Percentiles rank a stretch among this genome's conserved stretches.
Conservation (phyloP, 2,113 vertebrate genomes). For the Nestor notabilis region DNA sequence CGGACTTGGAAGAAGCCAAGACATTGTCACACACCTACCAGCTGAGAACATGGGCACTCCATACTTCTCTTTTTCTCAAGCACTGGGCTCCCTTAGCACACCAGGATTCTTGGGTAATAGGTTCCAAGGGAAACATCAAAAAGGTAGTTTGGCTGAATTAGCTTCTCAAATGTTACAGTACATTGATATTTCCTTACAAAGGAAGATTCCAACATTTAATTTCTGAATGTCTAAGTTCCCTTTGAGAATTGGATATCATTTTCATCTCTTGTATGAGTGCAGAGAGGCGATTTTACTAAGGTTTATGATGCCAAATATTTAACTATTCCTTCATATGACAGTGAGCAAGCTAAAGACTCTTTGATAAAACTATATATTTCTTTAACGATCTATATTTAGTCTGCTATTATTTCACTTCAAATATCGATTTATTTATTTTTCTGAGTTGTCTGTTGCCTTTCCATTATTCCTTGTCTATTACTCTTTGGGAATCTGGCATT, state of each 20-base stretch:
- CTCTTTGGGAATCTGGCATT: not conserved
- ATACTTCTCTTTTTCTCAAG: not conserved
- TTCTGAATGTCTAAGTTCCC: not conserved
- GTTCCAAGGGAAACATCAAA: not conserved
- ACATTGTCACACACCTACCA: not conserved
- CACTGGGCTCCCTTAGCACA: not conserved
- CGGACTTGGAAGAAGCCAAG: not conserved
- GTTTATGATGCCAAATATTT: not conserved
- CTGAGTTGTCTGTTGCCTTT: not conserved
- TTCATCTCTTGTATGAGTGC: not conserved
- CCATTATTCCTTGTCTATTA: not conserved
- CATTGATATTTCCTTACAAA: not conserved
- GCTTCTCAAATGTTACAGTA: not conserved
- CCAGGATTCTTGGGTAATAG: not conserved
- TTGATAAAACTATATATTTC: not conserved
- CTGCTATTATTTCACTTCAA: not conserved
- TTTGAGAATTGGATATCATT: not conserved
- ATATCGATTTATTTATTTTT: not conserved
- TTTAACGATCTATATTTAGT: not conserved
- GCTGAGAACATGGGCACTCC: not conserved
- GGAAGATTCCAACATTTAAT: slow-evolving; percentile 2
- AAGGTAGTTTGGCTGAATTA: not conserved
- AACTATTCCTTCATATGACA: not conserved
- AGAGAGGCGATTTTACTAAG: not conserved
- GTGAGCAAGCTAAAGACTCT: not conserved